Evolutionary conservation across 2,888 invertebrate species (phyloP), one percentile per base, ranked within the genome.

Genomic region (Caenorhabditis parvicauda): DNA sequence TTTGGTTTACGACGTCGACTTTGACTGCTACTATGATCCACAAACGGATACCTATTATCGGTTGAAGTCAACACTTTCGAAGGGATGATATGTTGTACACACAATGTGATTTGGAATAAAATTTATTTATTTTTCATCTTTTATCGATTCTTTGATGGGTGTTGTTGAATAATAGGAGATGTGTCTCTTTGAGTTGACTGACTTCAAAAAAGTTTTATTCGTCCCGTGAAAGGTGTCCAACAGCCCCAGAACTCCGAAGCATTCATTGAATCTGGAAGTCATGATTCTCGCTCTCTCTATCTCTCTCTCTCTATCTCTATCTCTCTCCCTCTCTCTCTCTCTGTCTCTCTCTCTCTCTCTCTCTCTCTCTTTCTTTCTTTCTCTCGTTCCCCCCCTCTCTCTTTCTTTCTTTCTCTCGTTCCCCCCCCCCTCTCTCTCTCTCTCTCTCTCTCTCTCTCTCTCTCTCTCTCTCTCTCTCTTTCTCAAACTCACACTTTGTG

Each of bases 161-260:
- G 72, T 67, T 19, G 81, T 52, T 28, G 77, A 75, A 28, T 80
- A 67, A 29, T 77, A 65, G 80, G 83, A 75, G 50, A 82, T 85
- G 82, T 90, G 89, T 21, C 90, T 86, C 35, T 86, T 83, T 78
- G 88, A 89, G 25, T 87, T 87, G 67, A 87, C 86, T 3, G 89
- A 87, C 65, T 86, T 87, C 17, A 89, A 86, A 82, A 90, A 91
- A 75, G 87, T 84, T 0, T 86, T 86, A 79, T 91, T 90, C 0
- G 91, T 91, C 29, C 90, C 90, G 81, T 91, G 91, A 6, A 91
- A 82, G 45, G 89, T 87, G 81, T 91, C 91, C 74, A 91, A 82
- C 0, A 90, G 87, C 0, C 90, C 90, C 62, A 90, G 83, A 1
- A 90, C 89, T 1, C 91, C 91, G 81, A 87, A 91, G 79, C 89